Base-by-base conservation (phyloP, 30 jellyfish, hydroid and myxozoan species). In the Aurelia coerulea region DNA sequence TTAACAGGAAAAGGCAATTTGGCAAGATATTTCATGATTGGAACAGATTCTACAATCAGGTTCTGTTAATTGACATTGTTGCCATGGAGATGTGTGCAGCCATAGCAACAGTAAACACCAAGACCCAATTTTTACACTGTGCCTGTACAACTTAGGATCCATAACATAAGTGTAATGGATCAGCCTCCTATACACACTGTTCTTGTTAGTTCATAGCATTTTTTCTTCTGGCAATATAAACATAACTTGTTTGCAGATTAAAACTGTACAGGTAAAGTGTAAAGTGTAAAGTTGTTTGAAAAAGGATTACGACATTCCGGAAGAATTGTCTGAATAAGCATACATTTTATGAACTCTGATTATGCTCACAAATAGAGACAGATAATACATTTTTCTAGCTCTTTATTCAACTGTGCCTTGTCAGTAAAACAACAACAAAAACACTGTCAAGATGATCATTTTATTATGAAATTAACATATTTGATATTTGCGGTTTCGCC, bases 171-270 rank as follows among this genome's bases (percentile, higher is more conserved):
- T 53, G 65, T 53, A 53, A 53, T 53, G 65, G 65, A 53, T n/a
- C n/a, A n/a, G n/a, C n/a, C n/a, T n/a, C n/a, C n/a, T n/a, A n/a
- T n/a, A n/a, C n/a, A n/a, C n/a, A 53, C 65, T 53, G 65, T 53
- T 53, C 65, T 53, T 53, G 65, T 53, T 53, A 53, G 15, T 53
- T 15, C 65, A 53, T 53, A 53, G 65, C 65, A 53, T 53, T 53
- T 53, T 53, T 53, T 53, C 65, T 53, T 53, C 65, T 53, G 65
- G 65, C 65, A 53, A 53, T 53, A 53, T 53, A 53, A 53, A 53
- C 65, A 53, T 53, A 53, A 53, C 65, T 53, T 53, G 10, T 53
- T 10, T 53, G 65, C 65, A 53, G 65, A 53, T 53, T 53, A 8
- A 53, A 53, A 53, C 65, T 53, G 65, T 53, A 53, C 65, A 8